Percentiles rank a stretch among this genome's conserved stretches.
phyloP scores from a whole-genome alignment of 2,113 vertebrate genomes.

The Chascanopsetta lugubris region DNA sequence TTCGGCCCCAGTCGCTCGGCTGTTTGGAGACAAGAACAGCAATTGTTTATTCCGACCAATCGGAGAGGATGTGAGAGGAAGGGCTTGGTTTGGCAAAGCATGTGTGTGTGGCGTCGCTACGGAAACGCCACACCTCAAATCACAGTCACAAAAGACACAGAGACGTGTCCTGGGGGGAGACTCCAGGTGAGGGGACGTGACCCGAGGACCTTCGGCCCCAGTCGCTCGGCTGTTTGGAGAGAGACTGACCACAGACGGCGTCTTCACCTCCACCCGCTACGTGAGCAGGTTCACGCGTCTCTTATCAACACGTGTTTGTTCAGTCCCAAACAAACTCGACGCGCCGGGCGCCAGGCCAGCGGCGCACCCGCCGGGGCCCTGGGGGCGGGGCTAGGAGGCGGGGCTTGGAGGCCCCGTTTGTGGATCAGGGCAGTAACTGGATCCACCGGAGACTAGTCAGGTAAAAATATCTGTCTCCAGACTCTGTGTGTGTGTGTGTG shows the following conservation, averaged over 20 bases:
- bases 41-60: not conserved
- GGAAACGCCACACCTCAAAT: not conserved
- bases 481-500: not conserved
- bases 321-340: conserved; percentile 17
- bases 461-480: conserved; percentile 48
- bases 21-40: not conserved
- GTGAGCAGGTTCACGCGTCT: not conserved
- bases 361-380: not conserved
- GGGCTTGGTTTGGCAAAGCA: too few species aligned
- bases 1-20: not conserved
- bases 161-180: not conserved
- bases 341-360: not conserved
- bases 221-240: not conserved
- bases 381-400: conserved; percentile 29
- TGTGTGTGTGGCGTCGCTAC: not conserved
- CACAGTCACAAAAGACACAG: conserved; percentile 2
- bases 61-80: not conserved
- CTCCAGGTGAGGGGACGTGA: not conserved
- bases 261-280: not conserved
- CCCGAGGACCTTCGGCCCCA: not conserved
- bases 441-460: conserved; percentile 34
- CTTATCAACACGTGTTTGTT: conserved; percentile 13
- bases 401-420: conserved; percentile 23
- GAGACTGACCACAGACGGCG: not conserved
- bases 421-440: conserved; percentile 18